Evolutionary conservation across 1,140 invertebrate genomes (phyloP), one percentile per base, ranked within the genome.

Genomic region (Thaumetopoea pityocampa): DNA sequence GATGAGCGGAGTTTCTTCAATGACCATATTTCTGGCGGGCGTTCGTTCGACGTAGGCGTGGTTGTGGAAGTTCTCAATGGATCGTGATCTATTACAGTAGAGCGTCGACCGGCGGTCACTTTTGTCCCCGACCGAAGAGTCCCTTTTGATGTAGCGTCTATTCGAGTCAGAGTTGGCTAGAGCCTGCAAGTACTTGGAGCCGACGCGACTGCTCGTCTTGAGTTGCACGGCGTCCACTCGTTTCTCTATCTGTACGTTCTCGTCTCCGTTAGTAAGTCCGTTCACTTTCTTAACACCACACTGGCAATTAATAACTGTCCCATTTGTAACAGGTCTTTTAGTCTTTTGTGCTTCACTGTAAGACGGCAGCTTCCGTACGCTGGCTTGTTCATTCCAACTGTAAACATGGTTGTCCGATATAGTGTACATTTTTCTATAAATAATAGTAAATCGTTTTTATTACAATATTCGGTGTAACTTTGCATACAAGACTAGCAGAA

Each of bases 291-390:
- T 66, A 36, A 64, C 71, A 58, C 76, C 74, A 52, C 80, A 84
- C 64, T 74, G 67, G 62, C 80, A 84, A 67, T 80, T 63, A 14
- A 27, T 68, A 45, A 70, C 72, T 36, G 63, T 67, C 59, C 76
- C 76, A 67, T 83, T 81, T 53, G 64, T 64, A 27, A 72, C 61
- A 68, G 70, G 67, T 61, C 77, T 72, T 51, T 72, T 84, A 67
- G 76, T 77, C 68, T 84, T 84, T 84, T 84, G 80, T 84, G 80
- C 78, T 76, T 84, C 80, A 77, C 68, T 84, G 40, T 79, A 78
- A 44, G 65, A 69, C 66, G 76, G 72, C 78, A 84, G 76, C 73
- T 84, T 82, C 66, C 73, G 67, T 40, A 59, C 76, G 66, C 66
- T 72, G 56, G 70, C 59, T 68, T 84, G 80, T 67, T 84, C 80